A percentile compares a stretch with the other conserved stretches of the same genome.
phyloP scores from a whole-genome alignment of 2,113 vertebrate genomes.

The Andinoacara biseriatus region DNA sequence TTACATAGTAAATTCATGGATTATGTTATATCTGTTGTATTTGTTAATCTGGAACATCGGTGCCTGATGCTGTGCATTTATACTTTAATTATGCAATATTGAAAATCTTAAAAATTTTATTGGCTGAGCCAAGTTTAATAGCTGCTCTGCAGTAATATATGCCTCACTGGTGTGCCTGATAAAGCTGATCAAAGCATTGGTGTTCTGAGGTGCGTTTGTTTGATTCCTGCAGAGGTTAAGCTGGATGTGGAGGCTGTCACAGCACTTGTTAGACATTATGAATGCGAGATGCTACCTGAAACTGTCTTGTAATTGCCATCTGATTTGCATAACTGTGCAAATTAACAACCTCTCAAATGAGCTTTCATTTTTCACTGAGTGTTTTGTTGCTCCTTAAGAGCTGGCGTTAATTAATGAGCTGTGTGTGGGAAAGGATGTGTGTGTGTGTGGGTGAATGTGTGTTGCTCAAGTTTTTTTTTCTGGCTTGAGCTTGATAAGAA shows the following conservation, averaged over 20 bases:
- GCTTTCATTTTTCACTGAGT: slow-evolving; percentile 68
- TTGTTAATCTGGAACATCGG: background rate
- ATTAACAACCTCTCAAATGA: slow-evolving; percentile 73
- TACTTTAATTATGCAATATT: background rate
- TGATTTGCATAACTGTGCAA: slow-evolving; percentile 76
- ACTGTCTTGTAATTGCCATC: slow-evolving; percentile 64
- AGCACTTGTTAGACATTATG: slow-evolving; percentile 47
- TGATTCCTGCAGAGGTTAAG: background rate
- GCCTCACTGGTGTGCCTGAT: background rate
- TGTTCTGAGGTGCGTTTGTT: slow-evolving; percentile 9
- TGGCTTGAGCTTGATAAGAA: slow-evolving; percentile 24
- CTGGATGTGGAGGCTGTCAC: slow-evolving; percentile 44
- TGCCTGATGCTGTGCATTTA: background rate
- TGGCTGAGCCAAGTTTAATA: background rate
- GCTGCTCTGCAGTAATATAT: background rate
- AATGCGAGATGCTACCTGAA: slow-evolving; percentile 45
- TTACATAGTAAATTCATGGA: background rate
- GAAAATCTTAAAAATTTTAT: background rate
- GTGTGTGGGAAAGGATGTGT: background rate
- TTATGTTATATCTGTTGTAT: background rate
- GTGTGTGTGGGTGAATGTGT: slow-evolving; percentile 14
- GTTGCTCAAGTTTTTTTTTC: background rate
- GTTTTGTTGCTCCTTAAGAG: slow-evolving; percentile 70
- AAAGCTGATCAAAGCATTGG: background rate
- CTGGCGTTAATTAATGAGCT: slow-evolving; percentile 60